Conservation (phyloP, 2,888 invertebrate genomes). For the Kryphioiulus occultus region DNA sequence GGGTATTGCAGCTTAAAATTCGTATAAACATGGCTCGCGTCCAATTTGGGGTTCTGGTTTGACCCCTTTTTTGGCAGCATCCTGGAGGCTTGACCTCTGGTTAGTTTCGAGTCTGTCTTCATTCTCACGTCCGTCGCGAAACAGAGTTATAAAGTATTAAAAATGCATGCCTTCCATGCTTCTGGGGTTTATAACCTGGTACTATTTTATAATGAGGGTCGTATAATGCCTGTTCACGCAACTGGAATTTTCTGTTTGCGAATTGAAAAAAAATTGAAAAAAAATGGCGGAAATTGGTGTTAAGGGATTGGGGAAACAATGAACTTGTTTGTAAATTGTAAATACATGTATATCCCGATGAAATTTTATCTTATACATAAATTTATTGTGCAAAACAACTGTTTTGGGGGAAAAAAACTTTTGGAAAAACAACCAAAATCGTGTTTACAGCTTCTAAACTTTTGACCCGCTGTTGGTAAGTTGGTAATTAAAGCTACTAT, state of each 20-base stretch:
- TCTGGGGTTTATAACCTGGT: slow-evolving; percentile 26
- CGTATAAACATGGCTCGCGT: neutral
- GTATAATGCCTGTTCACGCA: slow-evolving; percentile 20
- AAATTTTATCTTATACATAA: neutral
- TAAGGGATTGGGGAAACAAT: neutral
- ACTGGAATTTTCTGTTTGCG: neutral
- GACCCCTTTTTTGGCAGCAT: slow-evolving; percentile 40
- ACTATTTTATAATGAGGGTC: slow-evolving; percentile 3
- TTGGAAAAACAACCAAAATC: too few species aligned
- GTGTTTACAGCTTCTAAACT: too few species aligned
- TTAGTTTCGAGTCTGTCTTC: slow-evolving; percentile 22
- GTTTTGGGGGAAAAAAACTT: neutral
- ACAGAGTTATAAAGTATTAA: neutral
- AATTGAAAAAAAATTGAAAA: neutral
- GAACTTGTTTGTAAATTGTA: neutral
- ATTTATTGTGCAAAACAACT: neutral
- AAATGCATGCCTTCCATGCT: slow-evolving; percentile 17
- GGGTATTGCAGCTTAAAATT: neutral
- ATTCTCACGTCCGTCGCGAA: neutral
- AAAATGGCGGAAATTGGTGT: neutral
- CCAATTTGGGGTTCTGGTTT: neutral
- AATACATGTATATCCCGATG: neutral
- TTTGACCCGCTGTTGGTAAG: too few species aligned
- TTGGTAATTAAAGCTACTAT: too few species aligned
- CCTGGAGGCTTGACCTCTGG: slow-evolving; percentile 40